Percentiles rank a stretch among this genome's conserved stretches.
Conservation (phyloP, 2,797 vertebrate genomes). For the Lutjanus argentimaculatus region DNA sequence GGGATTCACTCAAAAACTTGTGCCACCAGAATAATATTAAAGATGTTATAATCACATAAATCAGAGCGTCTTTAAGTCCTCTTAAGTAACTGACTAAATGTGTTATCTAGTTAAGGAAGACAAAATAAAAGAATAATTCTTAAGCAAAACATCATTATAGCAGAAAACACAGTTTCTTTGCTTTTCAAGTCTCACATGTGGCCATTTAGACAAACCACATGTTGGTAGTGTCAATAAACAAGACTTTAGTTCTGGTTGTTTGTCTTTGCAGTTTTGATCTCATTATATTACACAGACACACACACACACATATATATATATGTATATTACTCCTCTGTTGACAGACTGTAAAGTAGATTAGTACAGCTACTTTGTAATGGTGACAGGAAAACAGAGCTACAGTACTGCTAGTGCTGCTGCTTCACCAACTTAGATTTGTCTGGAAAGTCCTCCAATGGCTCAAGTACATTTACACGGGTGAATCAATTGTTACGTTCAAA, state of each 20-base stretch:
- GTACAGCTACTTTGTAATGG: conserved; percentile 12
- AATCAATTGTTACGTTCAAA: conserved; percentile 51
- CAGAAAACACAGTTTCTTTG: conserved; percentile 1
- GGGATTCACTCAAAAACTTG: neutral
- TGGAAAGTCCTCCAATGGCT: conserved; percentile 26
- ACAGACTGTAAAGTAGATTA: conserved; percentile 24
- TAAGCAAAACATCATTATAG: neutral
- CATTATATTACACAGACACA: neutral
- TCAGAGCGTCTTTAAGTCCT: neutral
- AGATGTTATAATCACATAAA: neutral
- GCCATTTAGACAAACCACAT: conserved; percentile 3
- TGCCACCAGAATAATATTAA: neutral
- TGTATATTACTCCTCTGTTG: neutral
- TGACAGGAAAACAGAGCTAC: conserved; percentile 24
- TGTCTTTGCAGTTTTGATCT: conserved; percentile 26
- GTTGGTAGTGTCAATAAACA: conserved; percentile 25
- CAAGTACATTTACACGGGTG: conserved; percentile 23
- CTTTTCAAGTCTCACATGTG: conserved; percentile 7
- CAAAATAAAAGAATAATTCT: conserved; percentile 13
- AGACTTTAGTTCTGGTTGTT: conserved; percentile 23
- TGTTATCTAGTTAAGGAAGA: neutral
- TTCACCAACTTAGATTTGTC: conserved; percentile 17
- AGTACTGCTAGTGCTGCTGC: neutral
- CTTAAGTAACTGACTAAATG: neutral
- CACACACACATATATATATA: too few species aligned